Percentiles rank a stretch among this genome's conserved stretches.
Evolutionary conservation across 2,797 vertebrate species (phyloP).

Genomic region (Cheirogaleus major): DNA sequence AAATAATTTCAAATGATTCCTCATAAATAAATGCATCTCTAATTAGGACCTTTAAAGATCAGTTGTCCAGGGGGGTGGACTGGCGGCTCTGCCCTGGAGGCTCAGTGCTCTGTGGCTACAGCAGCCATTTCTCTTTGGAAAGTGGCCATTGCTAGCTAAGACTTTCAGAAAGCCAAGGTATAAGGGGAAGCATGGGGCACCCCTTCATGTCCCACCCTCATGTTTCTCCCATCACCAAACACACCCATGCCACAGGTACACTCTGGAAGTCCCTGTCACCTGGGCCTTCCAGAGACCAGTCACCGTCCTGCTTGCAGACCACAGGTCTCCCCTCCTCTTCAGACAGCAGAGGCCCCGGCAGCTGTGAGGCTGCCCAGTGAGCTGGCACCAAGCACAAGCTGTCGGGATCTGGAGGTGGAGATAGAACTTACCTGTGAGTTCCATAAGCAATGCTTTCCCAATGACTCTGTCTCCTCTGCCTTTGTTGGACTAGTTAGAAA

Average conservation of each 20-base stretch:
- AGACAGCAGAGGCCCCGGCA: neutral
- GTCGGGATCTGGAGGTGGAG: neutral
- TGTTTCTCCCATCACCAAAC: neutral
- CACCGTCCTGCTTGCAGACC: neutral
- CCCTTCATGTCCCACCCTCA: neutral
- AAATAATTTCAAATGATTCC: neutral
- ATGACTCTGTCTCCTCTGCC: neutral
- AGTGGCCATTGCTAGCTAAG: neutral
- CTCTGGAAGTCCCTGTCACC: neutral
- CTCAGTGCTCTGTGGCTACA: neutral
- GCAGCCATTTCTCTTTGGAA: neutral
- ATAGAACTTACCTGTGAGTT: neutral
- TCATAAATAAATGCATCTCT: neutral
- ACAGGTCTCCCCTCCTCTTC: neutral
- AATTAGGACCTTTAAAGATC: neutral
- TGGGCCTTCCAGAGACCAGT: neutral
- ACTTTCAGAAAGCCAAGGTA: neutral
- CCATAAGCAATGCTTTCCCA: neutral
- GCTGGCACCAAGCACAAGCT: neutral
- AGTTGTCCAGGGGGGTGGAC: neutral
- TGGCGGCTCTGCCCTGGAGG: neutral
- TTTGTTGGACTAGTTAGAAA: neutral
- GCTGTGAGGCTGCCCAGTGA: neutral
- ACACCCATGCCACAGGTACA: fast-evolving
- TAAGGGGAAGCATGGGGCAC: neutral